These are phyloP conservation scores for Metopolophium dirhodum DNA, from an alignment of 1,140 invertebrate genomes.

Conservation along the genomic window DNA sequence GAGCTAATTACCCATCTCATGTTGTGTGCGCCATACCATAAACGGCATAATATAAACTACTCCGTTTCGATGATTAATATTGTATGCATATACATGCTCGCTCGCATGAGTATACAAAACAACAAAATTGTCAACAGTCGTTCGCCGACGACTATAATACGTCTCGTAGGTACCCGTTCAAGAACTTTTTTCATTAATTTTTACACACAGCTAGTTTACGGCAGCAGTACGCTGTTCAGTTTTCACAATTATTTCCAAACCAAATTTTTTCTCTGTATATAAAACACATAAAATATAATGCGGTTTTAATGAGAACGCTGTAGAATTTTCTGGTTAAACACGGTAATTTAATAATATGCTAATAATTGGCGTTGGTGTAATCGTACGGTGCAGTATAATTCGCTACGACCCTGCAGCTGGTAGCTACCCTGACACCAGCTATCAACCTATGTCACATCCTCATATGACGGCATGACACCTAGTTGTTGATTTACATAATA, in stretches of 20 bases:
- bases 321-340: not conserved
- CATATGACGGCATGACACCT: too few relatives aligned
- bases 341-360: not conserved
- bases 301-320: not conserved
- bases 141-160: too few relatives aligned
- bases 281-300: not conserved
- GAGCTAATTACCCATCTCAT: not conserved
- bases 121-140: not conserved
- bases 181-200: not conserved
- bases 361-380: not conserved
- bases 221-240: too few relatives aligned
- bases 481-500: too few relatives aligned
- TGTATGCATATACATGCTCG: not conserved
- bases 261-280: not conserved
- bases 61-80: not conserved
- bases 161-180: not conserved
- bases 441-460: too few relatives aligned
- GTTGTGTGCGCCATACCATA: not conserved
- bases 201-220: too few relatives aligned
- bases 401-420: too few relatives aligned
- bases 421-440: too few relatives aligned
- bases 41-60: not conserved
- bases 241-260: not conserved
- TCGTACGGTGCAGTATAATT: too few relatives aligned
- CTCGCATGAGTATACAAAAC: not conserved